These are phyloP conservation scores for Alauda arvensis DNA, from an alignment of 2,797 vertebrate genomes.

Conservation along the genomic window DNA sequence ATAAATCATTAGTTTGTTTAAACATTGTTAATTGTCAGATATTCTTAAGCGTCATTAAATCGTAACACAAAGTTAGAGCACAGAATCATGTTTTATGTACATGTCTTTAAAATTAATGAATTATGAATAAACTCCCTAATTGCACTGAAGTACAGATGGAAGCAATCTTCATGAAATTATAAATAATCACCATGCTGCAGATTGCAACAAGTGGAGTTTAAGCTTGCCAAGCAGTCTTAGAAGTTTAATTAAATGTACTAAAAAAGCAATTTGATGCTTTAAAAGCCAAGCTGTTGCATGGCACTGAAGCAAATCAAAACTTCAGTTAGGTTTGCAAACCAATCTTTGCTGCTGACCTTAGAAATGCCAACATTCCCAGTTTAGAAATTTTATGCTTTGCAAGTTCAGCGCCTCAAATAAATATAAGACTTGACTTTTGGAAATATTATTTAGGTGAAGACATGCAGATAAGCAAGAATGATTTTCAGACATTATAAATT, in stretches of 20 bases:
- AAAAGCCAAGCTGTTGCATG: constrained; percentile 34
- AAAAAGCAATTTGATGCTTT: constrained; percentile 50
- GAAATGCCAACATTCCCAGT: not conserved
- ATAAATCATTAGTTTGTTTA: constrained; percentile 13
- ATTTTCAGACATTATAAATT: constrained; percentile 3
- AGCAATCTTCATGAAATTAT: constrained; percentile 43
- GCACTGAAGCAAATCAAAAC: constrained; percentile 49
- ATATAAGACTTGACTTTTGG: not conserved
- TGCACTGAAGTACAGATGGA: constrained; percentile 38
- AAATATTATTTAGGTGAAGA: constrained; percentile 22
- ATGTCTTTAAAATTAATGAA: constrained; percentile 54
- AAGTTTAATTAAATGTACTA: constrained; percentile 60
- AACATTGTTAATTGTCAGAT: constrained; percentile 14
- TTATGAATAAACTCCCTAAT: constrained; percentile 57
- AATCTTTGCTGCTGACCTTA: not conserved
- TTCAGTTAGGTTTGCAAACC: constrained; percentile 16
- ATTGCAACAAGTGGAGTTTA: constrained; percentile 56
- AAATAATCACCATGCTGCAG: constrained; percentile 53
- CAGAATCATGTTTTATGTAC: constrained; percentile 35
- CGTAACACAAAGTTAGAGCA: not conserved
- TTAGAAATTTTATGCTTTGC: not conserved
- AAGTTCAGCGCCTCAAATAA: not conserved
- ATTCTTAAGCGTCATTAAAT: not conserved
- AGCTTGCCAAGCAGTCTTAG: constrained; percentile 40
- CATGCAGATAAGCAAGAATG: constrained; percentile 22